Percentiles rank a stretch among this genome's conserved stretches.
Evolutionary conservation across 35 echinoderm and acorn worm species (phyloP).

Genomic region (Anneissia japonica): DNA sequence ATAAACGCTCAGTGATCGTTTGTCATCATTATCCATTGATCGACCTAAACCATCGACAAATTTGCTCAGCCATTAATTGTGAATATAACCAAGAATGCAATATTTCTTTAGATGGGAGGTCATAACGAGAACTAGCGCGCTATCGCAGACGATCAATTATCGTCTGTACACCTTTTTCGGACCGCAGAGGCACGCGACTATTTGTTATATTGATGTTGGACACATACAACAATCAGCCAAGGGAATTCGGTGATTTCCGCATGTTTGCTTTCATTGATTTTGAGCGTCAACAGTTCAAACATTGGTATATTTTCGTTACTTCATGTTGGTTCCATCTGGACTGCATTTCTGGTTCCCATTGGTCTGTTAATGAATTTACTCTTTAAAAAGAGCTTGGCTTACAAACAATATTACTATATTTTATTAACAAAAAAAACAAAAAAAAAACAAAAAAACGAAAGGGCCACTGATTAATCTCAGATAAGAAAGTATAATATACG

Average conservation of each 20-base stretch:
- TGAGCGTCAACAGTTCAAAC: neutral
- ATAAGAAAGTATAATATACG: too few relatives aligned
- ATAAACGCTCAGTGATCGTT: neutral
- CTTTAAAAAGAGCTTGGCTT: too few relatives aligned
- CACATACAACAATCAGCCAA: neutral
- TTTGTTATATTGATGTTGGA: neutral
- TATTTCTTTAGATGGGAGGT: neutral
- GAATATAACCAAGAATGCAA: neutral
- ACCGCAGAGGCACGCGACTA: neutral
- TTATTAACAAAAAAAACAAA: too few relatives aligned
- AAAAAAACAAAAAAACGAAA: too few relatives aligned
- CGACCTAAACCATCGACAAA: neutral
- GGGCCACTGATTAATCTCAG: too few relatives aligned
- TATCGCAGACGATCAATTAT: neutral
- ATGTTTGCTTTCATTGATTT: neutral
- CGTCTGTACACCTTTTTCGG: neutral
- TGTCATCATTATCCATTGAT: neutral
- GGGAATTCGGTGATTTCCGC: conserved; percentile 1
- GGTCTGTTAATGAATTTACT: too few relatives aligned
- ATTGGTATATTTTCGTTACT: neutral
- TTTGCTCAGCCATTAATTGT: neutral
- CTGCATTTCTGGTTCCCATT: neutral
- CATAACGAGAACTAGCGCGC: neutral
- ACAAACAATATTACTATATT: too few relatives aligned
- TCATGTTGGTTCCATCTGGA: neutral